Base-by-base conservation (phyloP, 2,888 invertebrate species). In the Melieria picta region DNA sequence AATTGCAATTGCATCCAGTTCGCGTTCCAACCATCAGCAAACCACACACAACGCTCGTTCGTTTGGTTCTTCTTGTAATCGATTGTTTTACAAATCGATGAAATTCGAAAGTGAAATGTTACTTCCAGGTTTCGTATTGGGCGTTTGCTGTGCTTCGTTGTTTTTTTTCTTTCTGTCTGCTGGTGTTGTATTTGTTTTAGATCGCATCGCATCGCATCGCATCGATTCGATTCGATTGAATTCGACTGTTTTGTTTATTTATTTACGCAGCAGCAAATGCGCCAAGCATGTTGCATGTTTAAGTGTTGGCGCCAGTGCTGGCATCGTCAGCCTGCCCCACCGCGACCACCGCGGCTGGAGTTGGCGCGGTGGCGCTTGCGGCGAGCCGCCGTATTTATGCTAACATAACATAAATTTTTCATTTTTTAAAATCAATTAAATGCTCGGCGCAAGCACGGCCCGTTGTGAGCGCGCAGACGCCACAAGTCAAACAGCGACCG, bases 351-450 rank as follows among this genome's bases (percentile, higher is more conserved):
- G 30, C 30, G 30, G 30, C 30, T 30, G 30, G 2, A 30, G 30
- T 30, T 30, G 30, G 30, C 30, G 30, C 30, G 30, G 30, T 30
- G 30, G 30, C 30, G 30, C 30, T 30, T 30, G 30, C 30, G 30
- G 47, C 6, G 7, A 50, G 57, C 43, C n/a, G 7, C 6, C 63
- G 55, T 67, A 70, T 64, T 73, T 73, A 67, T 67, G 56, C 58
- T 70, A 58, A 69, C 64, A 56, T 67, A 73, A 66, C 70, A 75
- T 76, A 76, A 76, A 77, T 75, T 76, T 74, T 76, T 76, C 68
- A 77, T 74, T 76, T 76, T 76, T 76, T 66, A 71, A 75, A 76
- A 74, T 75, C 76, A 78, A 76, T 76, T 75, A 71, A 74, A 56
- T 62, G 56, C 42, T 57, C n/a, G 16, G 47, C 52, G 11, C 30